Evolutionary conservation across 2,113 vertebrate genomes (phyloP).

Genomic region (Otis tarda): DNA sequence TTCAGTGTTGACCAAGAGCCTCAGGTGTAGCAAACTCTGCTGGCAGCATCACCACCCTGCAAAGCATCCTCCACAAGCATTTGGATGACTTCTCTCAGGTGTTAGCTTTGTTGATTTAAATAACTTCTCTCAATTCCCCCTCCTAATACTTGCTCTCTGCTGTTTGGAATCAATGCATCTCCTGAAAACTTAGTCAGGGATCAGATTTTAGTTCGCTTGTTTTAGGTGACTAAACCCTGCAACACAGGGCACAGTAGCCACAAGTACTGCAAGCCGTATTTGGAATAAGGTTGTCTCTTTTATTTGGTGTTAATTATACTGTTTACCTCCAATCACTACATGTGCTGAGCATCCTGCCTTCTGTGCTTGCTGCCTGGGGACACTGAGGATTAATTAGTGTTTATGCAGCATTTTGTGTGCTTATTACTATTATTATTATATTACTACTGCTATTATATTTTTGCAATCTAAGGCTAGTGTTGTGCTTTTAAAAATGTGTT

Average conservation of each 20-base stretch:
- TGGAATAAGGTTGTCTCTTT: neutral
- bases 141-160: neutral
- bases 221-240: neutral
- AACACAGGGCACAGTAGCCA: neutral
- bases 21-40: neutral
- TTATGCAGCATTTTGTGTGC: slow-evolving; percentile 59
- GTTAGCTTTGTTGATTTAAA: neutral
- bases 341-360: slow-evolving; percentile 33
- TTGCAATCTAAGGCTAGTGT: slow-evolving; percentile 26
- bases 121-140: neutral
- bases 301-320: slow-evolving; percentile 12
- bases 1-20: accelerated
- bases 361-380: slow-evolving; percentile 48
- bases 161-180: neutral
- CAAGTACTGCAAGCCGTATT: neutral
- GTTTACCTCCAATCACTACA: slow-evolving; percentile 1
- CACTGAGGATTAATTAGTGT: slow-evolving; percentile 61
- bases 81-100: neutral
- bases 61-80: neutral
- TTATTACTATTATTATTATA: slow-evolving; percentile 57
- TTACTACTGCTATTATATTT: slow-evolving; percentile 19
- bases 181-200: neutral
- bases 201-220: neutral
- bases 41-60: neutral
- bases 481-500: slow-evolving; percentile 25